phyloP scores from a whole-genome alignment of 2,797 vertebrate species.

The Liparis tanakae region DNA sequence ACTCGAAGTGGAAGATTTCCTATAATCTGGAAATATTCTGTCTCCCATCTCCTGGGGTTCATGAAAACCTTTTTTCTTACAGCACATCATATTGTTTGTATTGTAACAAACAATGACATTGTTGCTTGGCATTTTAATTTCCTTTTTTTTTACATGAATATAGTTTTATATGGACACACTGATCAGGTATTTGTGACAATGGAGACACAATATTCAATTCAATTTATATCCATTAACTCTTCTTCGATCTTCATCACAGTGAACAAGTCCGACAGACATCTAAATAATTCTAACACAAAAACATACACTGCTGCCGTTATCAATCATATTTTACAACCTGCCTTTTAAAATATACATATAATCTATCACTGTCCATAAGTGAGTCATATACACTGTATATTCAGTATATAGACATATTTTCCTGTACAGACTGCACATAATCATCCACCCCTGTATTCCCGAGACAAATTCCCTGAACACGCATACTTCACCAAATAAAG shows the following conservation, averaged over 20 bases:
- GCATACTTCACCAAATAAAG: conserved; percentile 5
- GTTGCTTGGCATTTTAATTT: neutral
- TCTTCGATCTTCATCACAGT: too few relatives aligned
- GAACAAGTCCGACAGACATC: too few relatives aligned
- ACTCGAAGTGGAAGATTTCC: neutral
- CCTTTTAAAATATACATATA: too few relatives aligned
- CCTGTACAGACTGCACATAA: too few relatives aligned
- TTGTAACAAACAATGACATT: neutral
- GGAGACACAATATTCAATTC: neutral
- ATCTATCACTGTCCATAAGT: too few relatives aligned
- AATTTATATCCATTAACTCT: too few relatives aligned
- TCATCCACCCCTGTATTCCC: too few relatives aligned
- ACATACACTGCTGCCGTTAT: neutral
- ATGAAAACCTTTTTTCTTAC: neutral
- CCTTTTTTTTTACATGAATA: neutral
- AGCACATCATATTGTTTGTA: neutral
- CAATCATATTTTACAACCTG: neutral
- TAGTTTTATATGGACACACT: neutral
- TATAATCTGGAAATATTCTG: neutral
- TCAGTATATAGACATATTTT: neutral
- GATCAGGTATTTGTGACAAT: too few relatives aligned
- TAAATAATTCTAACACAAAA: neutral
- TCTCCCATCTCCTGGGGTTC: neutral
- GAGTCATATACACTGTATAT: too few relatives aligned
- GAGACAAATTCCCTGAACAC: neutral